A percentile compares a stretch with the other conserved stretches of the same genome.
phyloP scores from a whole-genome alignment of 2,113 vertebrate genomes.

The Mola mola region DNA sequence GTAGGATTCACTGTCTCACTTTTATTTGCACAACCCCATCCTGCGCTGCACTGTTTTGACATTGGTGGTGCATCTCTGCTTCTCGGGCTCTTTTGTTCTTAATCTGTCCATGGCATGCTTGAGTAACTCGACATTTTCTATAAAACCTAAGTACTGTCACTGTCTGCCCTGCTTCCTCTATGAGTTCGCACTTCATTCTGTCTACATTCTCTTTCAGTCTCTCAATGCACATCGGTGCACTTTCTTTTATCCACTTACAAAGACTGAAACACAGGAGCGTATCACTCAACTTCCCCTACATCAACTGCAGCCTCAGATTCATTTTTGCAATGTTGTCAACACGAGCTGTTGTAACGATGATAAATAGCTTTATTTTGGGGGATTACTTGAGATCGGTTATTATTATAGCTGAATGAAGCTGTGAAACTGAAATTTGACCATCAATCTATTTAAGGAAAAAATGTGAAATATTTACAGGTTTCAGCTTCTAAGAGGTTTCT shows the following conservation, averaged over 20 bases:
- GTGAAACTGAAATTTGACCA: too few species aligned
- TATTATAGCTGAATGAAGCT: too few species aligned
- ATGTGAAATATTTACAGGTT: too few species aligned
- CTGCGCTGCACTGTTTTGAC: constrained; percentile 31
- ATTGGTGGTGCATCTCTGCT: constrained; percentile 27
- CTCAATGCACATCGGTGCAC: neutral
- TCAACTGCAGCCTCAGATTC: neutral
- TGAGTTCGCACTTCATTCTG: neutral
- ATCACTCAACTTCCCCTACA: constrained; percentile 9
- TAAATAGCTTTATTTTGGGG: too few species aligned
- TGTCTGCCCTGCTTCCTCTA: neutral
- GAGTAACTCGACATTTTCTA: neutral
- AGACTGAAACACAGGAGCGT: neutral
- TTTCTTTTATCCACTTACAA: constrained; percentile 16
- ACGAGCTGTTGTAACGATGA: neutral
- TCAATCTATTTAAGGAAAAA: too few species aligned
- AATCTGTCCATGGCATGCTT: constrained; percentile 21
- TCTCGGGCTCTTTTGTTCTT: constrained; percentile 34
- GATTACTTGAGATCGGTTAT: too few species aligned
- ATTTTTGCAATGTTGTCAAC: neutral
- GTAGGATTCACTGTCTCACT: constrained; percentile 37
- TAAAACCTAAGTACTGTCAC: neutral
- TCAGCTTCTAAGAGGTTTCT: too few species aligned
- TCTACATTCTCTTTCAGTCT: neutral
- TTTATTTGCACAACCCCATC: constrained; percentile 41